Evolutionary conservation across 1,140 invertebrate genomes (phyloP), one percentile per base, ranked within the genome.

Genomic region (Temnothorax curvispinosus): DNA sequence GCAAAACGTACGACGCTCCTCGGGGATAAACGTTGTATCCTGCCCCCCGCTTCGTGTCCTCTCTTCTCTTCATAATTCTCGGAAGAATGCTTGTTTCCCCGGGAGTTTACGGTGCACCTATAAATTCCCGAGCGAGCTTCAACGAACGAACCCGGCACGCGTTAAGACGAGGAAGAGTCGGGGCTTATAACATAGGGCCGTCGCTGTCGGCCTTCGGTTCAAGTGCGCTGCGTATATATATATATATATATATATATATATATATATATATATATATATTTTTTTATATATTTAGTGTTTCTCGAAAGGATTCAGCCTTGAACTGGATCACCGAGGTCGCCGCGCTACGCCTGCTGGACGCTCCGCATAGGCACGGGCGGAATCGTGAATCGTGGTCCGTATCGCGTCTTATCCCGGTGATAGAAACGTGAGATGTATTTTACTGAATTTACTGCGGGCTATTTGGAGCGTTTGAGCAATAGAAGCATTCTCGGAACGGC

Each of bases 81-180:
- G 38, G 62, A 27, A 67, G 62, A n/a, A 80, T 69, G 62, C 77
- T 54, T 32, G 41, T 82, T 74, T 27, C 27, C 52, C 27, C 74
- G 44, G 13, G 72, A 75, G 82, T 85, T 85, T 85, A 75, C 81
- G 56, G 72, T 50, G 72, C 72, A 11, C 50, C 78, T 72, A 71
- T 86, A 76, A 71, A 75, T 81, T 84, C 21, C 50, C 77, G 74
- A 8, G 67, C 50, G 69, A 81, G 67, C 76, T 89, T 76, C 56
- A 77, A 69, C 86, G 87, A 87, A 87, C 77, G 76, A 47, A 64
- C 5, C 54, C 60, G 71, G 35, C 27, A 38, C 74, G 76, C 86
- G 47, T 85, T 71, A 65, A 67, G 76, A 69, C 44, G 60, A 27
- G 47, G 44, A 35, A 52, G 15, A 58, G 21, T 65, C 38, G 13